Conservation (phyloP, 2,797 vertebrate species). For the Sylvilagus floridanus region DNA sequence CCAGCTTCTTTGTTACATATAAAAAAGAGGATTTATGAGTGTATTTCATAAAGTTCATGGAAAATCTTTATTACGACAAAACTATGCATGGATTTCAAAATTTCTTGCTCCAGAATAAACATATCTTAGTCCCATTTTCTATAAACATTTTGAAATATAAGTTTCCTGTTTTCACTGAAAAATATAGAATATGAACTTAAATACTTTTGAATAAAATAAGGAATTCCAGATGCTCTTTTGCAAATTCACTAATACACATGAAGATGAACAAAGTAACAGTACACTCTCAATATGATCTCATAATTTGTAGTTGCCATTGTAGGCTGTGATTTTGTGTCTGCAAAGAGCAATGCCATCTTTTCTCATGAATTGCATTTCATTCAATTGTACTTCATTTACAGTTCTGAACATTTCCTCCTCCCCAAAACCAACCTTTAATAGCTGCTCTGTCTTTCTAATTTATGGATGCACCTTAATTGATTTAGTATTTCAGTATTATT, state of each 20-base stretch:
- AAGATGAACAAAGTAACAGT: too few relatives aligned
- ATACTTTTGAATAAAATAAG: too few relatives aligned
- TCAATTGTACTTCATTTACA: not conserved
- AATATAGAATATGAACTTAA: too few relatives aligned
- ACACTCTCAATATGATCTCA: not conserved
- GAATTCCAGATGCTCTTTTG: too few relatives aligned
- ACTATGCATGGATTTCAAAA: too few relatives aligned
- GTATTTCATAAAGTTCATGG: too few relatives aligned
- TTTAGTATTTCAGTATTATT: not conserved
- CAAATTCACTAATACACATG: too few relatives aligned
- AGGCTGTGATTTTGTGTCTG: not conserved
- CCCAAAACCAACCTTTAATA: not conserved
- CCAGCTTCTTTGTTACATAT: not conserved
- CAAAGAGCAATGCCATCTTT: not conserved
- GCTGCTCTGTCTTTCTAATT: not conserved
- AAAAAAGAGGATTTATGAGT: not conserved
- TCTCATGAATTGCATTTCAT: not conserved
- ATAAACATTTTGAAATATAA: too few relatives aligned
- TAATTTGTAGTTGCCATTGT: not conserved
- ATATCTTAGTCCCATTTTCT: too few relatives aligned
- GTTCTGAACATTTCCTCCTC: not conserved
- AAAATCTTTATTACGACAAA: too few relatives aligned
- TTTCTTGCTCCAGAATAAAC: too few relatives aligned
- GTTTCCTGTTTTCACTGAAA: too few relatives aligned
- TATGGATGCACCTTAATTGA: not conserved